Percentiles rank a stretch among this genome's conserved stretches.
phyloP scores from a whole-genome alignment of 2,113 vertebrate species.

The Cololabis saira region DNA sequence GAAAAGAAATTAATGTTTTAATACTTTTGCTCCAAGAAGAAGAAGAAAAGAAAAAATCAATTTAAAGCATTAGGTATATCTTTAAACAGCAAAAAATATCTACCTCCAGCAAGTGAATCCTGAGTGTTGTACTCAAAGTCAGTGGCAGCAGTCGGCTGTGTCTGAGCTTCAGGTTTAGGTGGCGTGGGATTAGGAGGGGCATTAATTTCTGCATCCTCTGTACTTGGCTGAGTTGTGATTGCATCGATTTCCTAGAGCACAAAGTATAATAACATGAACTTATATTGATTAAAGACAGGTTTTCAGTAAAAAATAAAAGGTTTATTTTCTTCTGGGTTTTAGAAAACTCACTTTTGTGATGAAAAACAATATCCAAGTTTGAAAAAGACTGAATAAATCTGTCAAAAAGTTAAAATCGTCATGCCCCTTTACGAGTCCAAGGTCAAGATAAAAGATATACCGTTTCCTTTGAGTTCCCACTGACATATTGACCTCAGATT shows the following conservation, averaged over 20 bases:
- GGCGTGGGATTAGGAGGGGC: slow-evolving; percentile 78
- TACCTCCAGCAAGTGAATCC: slow-evolving; percentile 93
- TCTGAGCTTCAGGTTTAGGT: slow-evolving; percentile 86
- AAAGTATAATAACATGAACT: background rate
- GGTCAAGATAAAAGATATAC: no score
- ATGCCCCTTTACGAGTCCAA: no score
- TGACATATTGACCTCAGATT: no score
- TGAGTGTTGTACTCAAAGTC: slow-evolving; percentile 94
- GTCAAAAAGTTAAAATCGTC: no score
- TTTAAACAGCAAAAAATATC: slow-evolving; percentile 10
- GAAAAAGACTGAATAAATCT: no score
- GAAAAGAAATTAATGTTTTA: no score
- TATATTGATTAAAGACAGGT: background rate
- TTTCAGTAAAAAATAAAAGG: background rate
- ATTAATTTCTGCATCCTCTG: slow-evolving; percentile 70
- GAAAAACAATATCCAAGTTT: no score
- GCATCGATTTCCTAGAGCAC: slow-evolving; percentile 92
- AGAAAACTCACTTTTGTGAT: no score
- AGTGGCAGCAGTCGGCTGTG: slow-evolving; percentile 53
- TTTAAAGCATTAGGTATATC: background rate
- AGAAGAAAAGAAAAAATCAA: no score
- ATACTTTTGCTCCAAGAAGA: no score
- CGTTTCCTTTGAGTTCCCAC: no score
- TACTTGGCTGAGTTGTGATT: slow-evolving; percentile 89
- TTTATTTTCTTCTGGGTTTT: no score